Conservation (phyloP, 2,797 vertebrate species). For the Potorous gilbertii region DNA sequence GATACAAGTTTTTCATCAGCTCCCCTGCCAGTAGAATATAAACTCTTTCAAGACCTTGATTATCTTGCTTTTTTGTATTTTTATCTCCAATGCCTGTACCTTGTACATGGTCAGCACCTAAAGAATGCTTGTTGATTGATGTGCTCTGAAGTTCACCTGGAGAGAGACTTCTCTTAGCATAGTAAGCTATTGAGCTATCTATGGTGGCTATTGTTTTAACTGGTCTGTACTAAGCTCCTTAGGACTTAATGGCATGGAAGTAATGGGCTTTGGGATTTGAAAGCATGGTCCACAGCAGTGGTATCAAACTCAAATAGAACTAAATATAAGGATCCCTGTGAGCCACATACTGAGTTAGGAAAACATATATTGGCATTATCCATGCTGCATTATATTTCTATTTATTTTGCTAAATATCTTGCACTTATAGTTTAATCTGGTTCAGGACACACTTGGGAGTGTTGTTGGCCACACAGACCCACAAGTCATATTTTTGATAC, state of each 20-base stretch:
- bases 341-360: background rate
- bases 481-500: background rate
- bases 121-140: background rate
- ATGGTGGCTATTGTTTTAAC: background rate
- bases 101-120: background rate
- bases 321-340: background rate
- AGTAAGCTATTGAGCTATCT: background rate
- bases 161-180: constrained; percentile 2
- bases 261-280: constrained; percentile 38
- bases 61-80: background rate
- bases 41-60: background rate
- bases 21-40: background rate
- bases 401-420: background rate
- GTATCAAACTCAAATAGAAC: too few species aligned
- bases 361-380: background rate
- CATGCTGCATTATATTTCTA: constrained; percentile 8
- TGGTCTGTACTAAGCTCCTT: constrained; percentile 8
- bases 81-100: background rate
- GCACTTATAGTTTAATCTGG: background rate
- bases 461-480: background rate
- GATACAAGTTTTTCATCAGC: background rate
- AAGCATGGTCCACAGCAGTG: background rate
- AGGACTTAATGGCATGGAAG: background rate
- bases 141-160: background rate
- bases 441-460: background rate